phyloP scores from a whole-genome alignment of 2,113 vertebrate genomes.

The Lophochroa leadbeateri region DNA sequence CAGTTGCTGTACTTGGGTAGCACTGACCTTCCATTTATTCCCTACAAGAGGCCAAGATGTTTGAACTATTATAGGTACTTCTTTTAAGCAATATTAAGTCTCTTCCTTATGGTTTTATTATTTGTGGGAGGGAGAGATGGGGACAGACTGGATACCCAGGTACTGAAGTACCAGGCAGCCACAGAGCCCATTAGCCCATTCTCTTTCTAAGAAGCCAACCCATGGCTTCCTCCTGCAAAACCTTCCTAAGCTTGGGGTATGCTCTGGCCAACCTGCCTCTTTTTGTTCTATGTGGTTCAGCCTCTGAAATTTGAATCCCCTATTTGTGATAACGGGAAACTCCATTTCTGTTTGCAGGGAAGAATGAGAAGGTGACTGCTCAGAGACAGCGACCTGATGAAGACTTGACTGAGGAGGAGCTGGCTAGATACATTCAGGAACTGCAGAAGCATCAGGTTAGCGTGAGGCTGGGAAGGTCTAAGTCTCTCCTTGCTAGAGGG shows the following conservation, averaged over 20 bases:
- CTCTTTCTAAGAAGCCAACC: neutral
- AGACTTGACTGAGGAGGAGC: constrained; percentile 91
- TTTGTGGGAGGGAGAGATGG: neutral
- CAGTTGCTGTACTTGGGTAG: neutral
- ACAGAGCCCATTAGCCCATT: neutral
- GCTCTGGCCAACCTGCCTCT: neutral
- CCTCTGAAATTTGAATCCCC: neutral
- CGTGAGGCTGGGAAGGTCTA: neutral
- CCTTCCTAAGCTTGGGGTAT: neutral
- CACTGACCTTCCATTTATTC: neutral
- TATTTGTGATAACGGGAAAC: neutral
- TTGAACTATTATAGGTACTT: neutral
- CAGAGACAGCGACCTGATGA: constrained; percentile 67
- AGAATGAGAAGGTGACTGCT: constrained; percentile 76
- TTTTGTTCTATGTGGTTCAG: neutral
- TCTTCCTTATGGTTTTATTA: neutral
- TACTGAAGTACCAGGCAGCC: neutral
- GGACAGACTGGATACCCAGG: neutral
- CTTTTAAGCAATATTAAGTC: neutral
- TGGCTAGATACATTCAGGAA: constrained; percentile 88
- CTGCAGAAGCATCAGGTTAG: constrained; percentile 96
- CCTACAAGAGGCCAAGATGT: neutral
- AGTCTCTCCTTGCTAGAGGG: neutral
- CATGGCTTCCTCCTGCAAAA: neutral
- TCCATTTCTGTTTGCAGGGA: constrained; percentile 69